Conservation (phyloP, 1,140 invertebrate species). For the Cotesia typhae region DNA sequence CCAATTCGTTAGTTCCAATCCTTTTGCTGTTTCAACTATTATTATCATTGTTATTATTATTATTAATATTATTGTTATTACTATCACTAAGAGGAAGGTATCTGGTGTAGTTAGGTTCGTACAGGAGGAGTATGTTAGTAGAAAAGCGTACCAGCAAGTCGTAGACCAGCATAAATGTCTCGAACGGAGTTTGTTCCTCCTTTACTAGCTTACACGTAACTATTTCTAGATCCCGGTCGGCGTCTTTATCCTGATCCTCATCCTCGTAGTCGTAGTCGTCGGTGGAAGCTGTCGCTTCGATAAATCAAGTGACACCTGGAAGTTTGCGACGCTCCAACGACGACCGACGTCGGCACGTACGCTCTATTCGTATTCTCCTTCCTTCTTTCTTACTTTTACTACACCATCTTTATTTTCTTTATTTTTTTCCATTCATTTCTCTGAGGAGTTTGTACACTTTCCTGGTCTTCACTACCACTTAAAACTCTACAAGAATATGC, state of each 20-base stretch:
- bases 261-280: conserved; percentile 10
- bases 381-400: background rate
- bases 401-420: background rate
- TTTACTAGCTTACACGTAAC: background rate
- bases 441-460: no score
- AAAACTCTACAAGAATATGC: no score
- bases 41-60: background rate
- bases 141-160: background rate
- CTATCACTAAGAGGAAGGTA: no score
- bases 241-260: no score
- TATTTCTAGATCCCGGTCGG: conserved; percentile 39
- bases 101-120: no score
- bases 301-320: conserved; percentile 44
- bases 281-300: conserved; percentile 42
- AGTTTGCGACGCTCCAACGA: conserved; percentile 36
- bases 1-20: conserved; percentile 20
- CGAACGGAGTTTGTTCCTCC: background rate
- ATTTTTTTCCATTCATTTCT: background rate
- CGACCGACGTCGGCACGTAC: conserved; percentile 30
- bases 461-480: no score
- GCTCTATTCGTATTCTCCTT: conserved; percentile 3
- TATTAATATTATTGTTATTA: background rate
- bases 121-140: no score
- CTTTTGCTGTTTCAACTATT: background rate
- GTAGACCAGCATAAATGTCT: background rate